These are phyloP conservation scores for Graphium colonna DNA, from an alignment of 2,888 invertebrate species.

Conservation along the genomic window DNA sequence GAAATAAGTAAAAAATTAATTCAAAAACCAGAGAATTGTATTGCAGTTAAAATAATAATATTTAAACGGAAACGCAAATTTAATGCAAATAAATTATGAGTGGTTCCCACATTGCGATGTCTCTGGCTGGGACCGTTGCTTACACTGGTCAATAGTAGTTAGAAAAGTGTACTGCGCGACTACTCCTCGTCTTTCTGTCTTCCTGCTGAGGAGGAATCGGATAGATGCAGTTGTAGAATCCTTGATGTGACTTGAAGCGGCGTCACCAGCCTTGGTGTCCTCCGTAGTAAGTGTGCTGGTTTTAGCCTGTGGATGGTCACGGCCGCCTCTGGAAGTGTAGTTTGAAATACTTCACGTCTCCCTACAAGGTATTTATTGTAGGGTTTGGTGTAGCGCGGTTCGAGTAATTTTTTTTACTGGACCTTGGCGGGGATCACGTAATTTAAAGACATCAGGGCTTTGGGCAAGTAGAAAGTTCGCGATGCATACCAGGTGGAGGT, in stretches of 20 bases:
- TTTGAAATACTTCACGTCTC: conserved; percentile 21
- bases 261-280: no score
- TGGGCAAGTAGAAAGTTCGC: conserved; percentile 21
- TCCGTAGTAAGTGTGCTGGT: conserved; percentile 26
- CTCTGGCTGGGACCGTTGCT: not conserved
- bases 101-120: no score
- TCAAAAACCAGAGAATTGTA: no score
- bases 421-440: conserved; percentile 30
- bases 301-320: conserved; percentile 31
- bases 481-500: conserved; percentile 20
- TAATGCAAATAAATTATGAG: no score
- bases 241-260: no score
- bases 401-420: not conserved
- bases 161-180: not conserved
- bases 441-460: conserved; percentile 24
- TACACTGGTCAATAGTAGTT: not conserved
- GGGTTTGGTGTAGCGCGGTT: conserved; percentile 25
- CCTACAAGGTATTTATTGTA: conserved; percentile 21
- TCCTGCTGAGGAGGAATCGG: not conserved
- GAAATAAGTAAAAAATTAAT: no score
- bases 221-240: not conserved
- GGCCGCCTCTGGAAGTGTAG: conserved; percentile 15
- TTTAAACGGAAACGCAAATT: no score
- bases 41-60: no score
- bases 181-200: no score